phyloP scores from a whole-genome alignment of 2,888 invertebrate genomes.

The Drosophila pegasa region DNA sequence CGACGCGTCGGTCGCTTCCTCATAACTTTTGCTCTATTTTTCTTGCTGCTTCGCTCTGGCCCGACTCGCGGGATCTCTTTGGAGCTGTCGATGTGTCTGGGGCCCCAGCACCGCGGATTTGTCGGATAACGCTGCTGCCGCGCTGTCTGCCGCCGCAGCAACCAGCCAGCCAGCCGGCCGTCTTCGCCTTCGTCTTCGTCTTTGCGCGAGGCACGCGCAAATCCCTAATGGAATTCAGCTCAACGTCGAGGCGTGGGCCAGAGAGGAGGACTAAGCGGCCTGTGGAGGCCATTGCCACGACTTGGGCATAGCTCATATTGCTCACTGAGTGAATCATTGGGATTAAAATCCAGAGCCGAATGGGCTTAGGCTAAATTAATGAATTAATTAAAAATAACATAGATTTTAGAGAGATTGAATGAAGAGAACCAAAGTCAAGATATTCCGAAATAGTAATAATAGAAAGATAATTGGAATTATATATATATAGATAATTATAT shows the following conservation, averaged over 20 bases:
- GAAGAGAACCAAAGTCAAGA: not conserved
- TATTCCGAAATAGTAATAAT: too few relatives aligned
- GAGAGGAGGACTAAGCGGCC: conserved; percentile 1
- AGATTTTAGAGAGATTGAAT: not conserved
- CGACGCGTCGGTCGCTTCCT: conserved; percentile 73
- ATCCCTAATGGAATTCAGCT: conserved; percentile 69
- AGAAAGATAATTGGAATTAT: not conserved
- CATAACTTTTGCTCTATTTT: conserved; percentile 77
- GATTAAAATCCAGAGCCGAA: conserved; percentile 14
- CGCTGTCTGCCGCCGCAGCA: conserved; percentile 36
- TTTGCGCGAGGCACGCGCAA: conserved; percentile 70
- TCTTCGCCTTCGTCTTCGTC: conserved; percentile 29
- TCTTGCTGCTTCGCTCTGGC: conserved; percentile 31
- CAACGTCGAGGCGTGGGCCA: conserved; percentile 12
- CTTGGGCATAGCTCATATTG: conserved; percentile 30
- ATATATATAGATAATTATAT: not conserved
- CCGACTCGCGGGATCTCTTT: conserved; percentile 64
- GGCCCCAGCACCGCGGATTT: conserved; percentile 41
- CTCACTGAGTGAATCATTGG: conserved; percentile 57
- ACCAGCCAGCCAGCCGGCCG: too few relatives aligned
- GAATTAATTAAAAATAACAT: not conserved
- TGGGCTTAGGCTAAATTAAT: conserved; percentile 1
- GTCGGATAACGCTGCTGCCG: conserved; percentile 58
- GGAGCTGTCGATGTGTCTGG: conserved; percentile 63
- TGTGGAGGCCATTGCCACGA: conserved; percentile 21